Conservation (phyloP, 2,888 invertebrate genomes). For the Empis livida region DNA sequence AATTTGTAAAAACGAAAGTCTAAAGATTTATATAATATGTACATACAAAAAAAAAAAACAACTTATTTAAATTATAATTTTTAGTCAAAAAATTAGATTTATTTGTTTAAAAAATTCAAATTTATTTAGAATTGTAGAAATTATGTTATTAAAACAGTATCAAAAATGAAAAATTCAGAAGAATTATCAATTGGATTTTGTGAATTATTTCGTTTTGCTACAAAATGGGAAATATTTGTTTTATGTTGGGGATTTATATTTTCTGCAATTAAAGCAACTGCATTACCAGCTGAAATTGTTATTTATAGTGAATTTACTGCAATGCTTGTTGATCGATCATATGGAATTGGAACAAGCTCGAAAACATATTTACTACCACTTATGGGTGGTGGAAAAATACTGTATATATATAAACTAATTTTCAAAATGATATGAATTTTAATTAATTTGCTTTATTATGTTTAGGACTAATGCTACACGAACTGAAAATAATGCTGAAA, state of each 20-base stretch:
- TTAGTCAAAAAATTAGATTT: too few relatives aligned
- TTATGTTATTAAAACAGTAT: too few relatives aligned
- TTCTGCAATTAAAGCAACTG: constrained; percentile 46
- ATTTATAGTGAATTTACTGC: constrained; percentile 62
- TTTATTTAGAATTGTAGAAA: too few relatives aligned
- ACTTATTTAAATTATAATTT: too few relatives aligned
- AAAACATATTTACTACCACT: constrained; percentile 42
- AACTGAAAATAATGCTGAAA: constrained; percentile 43
- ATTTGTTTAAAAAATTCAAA: too few relatives aligned
- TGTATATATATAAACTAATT: constrained; percentile 30
- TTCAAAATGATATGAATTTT: background rate
- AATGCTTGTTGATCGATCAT: constrained; percentile 53
- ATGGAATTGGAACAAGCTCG: constrained; percentile 43
- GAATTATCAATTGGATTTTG: too few relatives aligned
- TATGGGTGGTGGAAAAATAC: constrained; percentile 50
- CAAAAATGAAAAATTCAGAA: too few relatives aligned
- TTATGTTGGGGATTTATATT: constrained; percentile 44
- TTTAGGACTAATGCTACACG: constrained; percentile 40
- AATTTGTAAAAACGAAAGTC: too few relatives aligned
- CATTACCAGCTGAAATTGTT: constrained; percentile 54
- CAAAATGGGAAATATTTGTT: constrained; percentile 42
- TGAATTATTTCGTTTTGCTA: constrained; percentile 46
- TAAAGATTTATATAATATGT: too few relatives aligned
- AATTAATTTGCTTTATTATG: background rate
- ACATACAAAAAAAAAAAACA: too few relatives aligned